Conservation (phyloP, 2,888 invertebrate species). For the Steromphala cineraria region DNA sequence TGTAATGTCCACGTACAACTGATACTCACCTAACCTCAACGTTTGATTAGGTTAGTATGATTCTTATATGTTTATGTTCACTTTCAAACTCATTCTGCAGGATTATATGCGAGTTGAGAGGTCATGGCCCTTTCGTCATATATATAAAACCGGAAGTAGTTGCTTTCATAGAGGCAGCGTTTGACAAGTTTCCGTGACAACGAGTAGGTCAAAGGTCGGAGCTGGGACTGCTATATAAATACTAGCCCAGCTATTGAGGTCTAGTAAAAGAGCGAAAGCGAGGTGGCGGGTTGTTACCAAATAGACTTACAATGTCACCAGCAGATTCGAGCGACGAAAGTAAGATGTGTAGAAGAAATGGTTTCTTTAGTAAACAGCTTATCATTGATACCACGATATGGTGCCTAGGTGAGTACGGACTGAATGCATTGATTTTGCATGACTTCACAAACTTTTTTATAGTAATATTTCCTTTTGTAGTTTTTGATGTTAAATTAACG, state of each 20-base stretch:
- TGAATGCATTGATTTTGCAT: background rate
- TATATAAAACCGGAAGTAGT: no score
- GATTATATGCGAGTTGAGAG: no score
- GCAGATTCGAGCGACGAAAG: background rate
- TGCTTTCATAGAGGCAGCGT: background rate
- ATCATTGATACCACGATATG: conserved; percentile 9
- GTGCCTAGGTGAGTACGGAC: conserved; percentile 16
- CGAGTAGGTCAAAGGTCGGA: background rate
- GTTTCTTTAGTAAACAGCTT: background rate
- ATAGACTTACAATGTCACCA: background rate
- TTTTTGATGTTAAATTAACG: no score
- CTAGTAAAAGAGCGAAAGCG: background rate
- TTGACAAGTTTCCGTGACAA: conserved; percentile 4
- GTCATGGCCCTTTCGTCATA: no score
- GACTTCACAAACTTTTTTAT: no score
- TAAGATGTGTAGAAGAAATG: background rate
- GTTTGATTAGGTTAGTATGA: no score
- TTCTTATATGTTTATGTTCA: no score
- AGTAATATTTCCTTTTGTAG: no score
- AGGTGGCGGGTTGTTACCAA: background rate
- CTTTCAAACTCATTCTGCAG: no score
- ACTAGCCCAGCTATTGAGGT: background rate
- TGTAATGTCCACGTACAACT: no score
- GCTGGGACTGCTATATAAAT: background rate
- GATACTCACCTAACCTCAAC: no score